Percentiles rank a stretch among this genome's conserved stretches.
Evolutionary conservation across 2,888 invertebrate species (phyloP).

Genomic region (Cynaeus angustus): DNA sequence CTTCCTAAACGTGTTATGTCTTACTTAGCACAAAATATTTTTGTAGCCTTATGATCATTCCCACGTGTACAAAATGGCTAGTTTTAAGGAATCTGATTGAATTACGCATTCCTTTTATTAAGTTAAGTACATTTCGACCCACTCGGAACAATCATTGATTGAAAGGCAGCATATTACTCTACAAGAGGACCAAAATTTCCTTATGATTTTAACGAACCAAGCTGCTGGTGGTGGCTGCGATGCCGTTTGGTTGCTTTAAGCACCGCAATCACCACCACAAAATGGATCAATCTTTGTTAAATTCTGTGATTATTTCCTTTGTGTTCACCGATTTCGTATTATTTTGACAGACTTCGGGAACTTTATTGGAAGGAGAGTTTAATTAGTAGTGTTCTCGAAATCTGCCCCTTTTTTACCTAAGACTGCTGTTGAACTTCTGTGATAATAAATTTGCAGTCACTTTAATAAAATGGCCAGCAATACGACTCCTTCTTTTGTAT

Average conservation of each 20-base stretch:
- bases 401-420: slow-evolving; percentile 53
- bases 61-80: slow-evolving; percentile 40
- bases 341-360: slow-evolving; percentile 35
- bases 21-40: slow-evolving; percentile 40
- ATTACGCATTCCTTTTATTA: slow-evolving; percentile 41
- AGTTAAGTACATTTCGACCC: slow-evolving; percentile 6
- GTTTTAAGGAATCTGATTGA: slow-evolving; percentile 26
- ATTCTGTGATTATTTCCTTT: slow-evolving; percentile 32
- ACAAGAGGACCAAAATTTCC: slow-evolving; percentile 47
- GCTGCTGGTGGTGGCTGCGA: background rate
- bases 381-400: slow-evolving; percentile 22
- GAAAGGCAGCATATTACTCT: slow-evolving; percentile 16
- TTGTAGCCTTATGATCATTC: slow-evolving; percentile 43
- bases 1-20: slow-evolving; percentile 28
- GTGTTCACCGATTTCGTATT: slow-evolving; percentile 38
- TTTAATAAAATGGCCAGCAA: slow-evolving; percentile 54
- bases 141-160: slow-evolving; percentile 42
- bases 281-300: slow-evolving; percentile 6
- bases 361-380: slow-evolving; percentile 4
- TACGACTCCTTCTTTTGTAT: slow-evolving; percentile 39
- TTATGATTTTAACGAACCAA: background rate
- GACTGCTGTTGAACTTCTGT: slow-evolving; percentile 59
- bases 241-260: slow-evolving; percentile 12
- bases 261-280: slow-evolving; percentile 1
- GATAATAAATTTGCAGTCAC: slow-evolving; percentile 58